Percentiles rank a stretch among this genome's conserved stretches.
phyloP scores from a whole-genome alignment of 2,113 vertebrate genomes.

The Morphnarchus princeps region DNA sequence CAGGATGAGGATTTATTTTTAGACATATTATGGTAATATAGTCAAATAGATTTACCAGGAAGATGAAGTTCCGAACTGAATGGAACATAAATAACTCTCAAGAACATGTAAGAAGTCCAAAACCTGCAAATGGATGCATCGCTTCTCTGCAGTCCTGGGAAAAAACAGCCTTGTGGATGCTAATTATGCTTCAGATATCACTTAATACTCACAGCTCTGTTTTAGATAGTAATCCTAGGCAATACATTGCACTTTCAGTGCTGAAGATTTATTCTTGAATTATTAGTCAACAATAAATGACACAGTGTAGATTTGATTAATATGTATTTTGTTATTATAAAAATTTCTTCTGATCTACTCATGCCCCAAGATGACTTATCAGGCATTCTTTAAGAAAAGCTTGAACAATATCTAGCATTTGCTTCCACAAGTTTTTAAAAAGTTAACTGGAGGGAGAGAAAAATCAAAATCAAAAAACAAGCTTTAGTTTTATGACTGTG shows the following conservation, averaged over 20 bases:
- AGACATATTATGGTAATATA: not conserved
- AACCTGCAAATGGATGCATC: not conserved
- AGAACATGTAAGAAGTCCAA: not conserved
- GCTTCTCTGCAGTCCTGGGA: not conserved
- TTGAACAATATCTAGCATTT: not conserved
- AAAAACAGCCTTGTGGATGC: not conserved
- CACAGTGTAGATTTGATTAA: not conserved
- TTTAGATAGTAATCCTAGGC: not conserved
- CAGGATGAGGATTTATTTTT: conserved; percentile 29
- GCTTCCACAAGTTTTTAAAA: conserved; percentile 16
- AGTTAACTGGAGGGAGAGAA: not conserved
- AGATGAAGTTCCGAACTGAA: conserved; percentile 12
- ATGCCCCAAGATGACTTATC: not conserved
- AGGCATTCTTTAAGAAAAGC: not conserved
- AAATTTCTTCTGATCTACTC: not conserved
- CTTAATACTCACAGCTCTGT: not conserved
- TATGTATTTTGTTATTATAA: not conserved
- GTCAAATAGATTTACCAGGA: conserved; percentile 21
- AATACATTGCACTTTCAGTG: not conserved
- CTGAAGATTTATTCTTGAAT: not conserved
- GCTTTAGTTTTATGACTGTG: not conserved
- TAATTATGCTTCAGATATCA: conserved; percentile 29
- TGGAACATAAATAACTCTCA: not conserved
- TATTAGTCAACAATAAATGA: not conserved
- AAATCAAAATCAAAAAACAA: not conserved